These are phyloP conservation scores for Periplaneta americana DNA, from an alignment of 1,140 invertebrate species.

Conservation along the genomic window DNA sequence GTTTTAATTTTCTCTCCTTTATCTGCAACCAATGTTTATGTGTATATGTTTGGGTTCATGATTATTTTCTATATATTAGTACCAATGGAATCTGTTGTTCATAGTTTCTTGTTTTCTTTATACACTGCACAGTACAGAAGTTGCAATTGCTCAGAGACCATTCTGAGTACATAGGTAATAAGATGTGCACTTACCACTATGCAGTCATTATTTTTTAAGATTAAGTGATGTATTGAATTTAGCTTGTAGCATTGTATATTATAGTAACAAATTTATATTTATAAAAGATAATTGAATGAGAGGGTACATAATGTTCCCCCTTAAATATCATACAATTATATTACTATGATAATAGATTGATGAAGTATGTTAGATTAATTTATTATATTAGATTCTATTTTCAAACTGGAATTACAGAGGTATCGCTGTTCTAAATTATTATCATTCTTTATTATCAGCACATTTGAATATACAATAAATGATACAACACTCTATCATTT, in stretches of 20 bases:
- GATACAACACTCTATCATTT: neutral
- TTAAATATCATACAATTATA: neutral
- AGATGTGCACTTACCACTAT: neutral
- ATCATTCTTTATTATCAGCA: neutral
- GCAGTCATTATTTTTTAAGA: conserved; percentile 6
- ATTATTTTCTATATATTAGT: neutral
- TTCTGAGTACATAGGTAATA: neutral
- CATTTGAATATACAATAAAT: neutral
- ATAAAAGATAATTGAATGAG: conserved; percentile 2
- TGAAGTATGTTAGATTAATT: neutral
- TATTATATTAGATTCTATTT: neutral
- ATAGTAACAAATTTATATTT: conserved; percentile 10
- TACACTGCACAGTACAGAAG: neutral
- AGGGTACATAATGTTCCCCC: neutral
- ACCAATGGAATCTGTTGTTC: neutral
- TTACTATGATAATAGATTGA: neutral
- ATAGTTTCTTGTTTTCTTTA: neutral
- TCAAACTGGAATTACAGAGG: neutral
- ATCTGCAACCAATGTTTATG: neutral
- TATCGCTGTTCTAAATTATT: neutral
- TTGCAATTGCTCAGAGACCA: neutral
- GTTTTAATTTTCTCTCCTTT: neutral
- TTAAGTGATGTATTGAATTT: neutral
- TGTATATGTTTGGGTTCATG: neutral
- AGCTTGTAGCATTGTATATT: conserved; percentile 1